Conservation (phyloP, 2,888 invertebrate species). For the Eupithecia exiguata region DNA sequence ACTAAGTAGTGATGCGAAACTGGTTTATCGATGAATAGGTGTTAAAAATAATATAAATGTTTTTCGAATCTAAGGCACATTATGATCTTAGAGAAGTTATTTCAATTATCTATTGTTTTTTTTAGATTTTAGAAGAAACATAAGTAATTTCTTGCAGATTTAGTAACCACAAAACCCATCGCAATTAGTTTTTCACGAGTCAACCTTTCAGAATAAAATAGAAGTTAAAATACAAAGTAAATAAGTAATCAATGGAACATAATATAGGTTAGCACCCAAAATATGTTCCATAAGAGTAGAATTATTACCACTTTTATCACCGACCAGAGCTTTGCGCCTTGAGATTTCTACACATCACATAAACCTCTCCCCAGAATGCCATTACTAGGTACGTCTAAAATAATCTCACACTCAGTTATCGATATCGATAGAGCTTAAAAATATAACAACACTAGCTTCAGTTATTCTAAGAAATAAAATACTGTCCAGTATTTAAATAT, state of each 20-base stretch:
- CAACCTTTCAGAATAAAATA: background rate
- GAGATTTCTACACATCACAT: constrained; percentile 38
- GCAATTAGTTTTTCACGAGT: background rate
- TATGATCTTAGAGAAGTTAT: background rate
- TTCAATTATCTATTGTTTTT: too few species aligned
- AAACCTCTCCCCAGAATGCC: constrained; percentile 27
- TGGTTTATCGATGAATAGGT: constrained; percentile 18
- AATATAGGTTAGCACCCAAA: background rate
- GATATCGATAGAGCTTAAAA: constrained; percentile 20
- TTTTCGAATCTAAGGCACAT: background rate
- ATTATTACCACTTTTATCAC: constrained; percentile 28
- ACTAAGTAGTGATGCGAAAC: constrained; percentile 43
- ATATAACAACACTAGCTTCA: background rate
- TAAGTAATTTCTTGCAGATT: too few species aligned
- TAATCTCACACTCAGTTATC: background rate
- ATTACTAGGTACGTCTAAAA: constrained; percentile 19
- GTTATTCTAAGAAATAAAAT: background rate
- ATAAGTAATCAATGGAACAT: background rate
- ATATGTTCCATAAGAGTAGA: constrained; percentile 7
- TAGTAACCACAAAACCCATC: too few species aligned
- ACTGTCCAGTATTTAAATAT: background rate
- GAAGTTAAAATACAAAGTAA: background rate
- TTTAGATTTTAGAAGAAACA: too few species aligned
- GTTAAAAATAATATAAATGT: too few species aligned
- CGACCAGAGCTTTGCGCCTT: constrained; percentile 30